Conservation (phyloP, 2,888 invertebrate species). For the Lapara coniferarum region DNA sequence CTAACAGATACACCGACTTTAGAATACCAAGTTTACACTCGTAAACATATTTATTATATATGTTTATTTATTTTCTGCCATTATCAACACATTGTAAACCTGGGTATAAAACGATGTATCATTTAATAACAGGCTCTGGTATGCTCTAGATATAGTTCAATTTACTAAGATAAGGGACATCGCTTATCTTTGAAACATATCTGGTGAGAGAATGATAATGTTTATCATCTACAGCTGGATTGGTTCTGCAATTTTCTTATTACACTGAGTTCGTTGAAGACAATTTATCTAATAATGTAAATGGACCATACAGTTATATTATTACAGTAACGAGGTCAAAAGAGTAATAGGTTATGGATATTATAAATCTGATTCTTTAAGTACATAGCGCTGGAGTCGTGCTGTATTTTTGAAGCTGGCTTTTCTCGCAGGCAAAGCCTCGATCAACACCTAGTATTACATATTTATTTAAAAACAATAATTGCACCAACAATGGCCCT, state of each 20-base stretch:
- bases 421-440: too few species aligned
- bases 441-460: too few species aligned
- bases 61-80: constrained; percentile 12
- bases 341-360: not conserved
- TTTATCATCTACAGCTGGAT: not conserved
- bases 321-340: not conserved
- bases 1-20: not conserved
- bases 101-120: not conserved
- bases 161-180: not conserved
- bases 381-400: too few species aligned
- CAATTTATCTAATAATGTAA: constrained; percentile 1
- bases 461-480: too few species aligned
- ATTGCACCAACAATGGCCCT: too few species aligned
- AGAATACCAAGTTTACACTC: not conserved
- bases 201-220: constrained; percentile 7
- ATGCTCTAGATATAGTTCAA: not conserved
- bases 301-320: not conserved
- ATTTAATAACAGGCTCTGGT: not conserved
- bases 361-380: too few species aligned
- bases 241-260: constrained; percentile 18
- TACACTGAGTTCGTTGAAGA: not conserved
- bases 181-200: not conserved
- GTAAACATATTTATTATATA: constrained; percentile 5
- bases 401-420: too few species aligned
- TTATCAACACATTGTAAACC: constrained; percentile 18